Evolutionary conservation across 2,888 invertebrate genomes (phyloP).

Genomic region (Agrotis clavis): DNA sequence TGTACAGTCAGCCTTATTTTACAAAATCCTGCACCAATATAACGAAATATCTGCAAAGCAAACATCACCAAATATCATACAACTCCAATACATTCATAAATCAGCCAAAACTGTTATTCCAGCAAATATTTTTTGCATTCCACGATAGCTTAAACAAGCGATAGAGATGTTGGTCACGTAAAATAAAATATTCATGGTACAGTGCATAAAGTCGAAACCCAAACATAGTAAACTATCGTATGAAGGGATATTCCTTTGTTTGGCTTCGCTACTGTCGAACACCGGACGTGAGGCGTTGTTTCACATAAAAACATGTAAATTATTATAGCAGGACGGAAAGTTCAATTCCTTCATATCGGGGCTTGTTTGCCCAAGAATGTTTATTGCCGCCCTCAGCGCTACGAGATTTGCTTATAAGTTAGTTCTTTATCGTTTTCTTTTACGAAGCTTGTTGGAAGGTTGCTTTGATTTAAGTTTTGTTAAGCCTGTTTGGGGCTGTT

Average conservation of each 20-base stretch:
- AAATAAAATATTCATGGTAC: constrained; percentile 68
- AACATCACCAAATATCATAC: constrained; percentile 33
- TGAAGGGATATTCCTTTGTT: constrained; percentile 67
- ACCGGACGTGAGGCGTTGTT: constrained; percentile 56
- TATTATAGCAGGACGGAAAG: constrained; percentile 59
- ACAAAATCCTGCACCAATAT: constrained; percentile 1
- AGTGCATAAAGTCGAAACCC: constrained; percentile 65
- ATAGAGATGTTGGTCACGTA: constrained; percentile 69
- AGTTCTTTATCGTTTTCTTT: constrained; percentile 37
- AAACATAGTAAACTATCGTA: constrained; percentile 63
- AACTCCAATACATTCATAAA: constrained; percentile 54
- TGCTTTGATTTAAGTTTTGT: constrained; percentile 45
- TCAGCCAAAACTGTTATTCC: constrained; percentile 53
- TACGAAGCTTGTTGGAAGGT: constrained; percentile 8
- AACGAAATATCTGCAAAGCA: background rate
- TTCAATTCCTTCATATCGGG: constrained; percentile 61
- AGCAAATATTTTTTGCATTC: constrained; percentile 62
- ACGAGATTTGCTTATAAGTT: constrained; percentile 53
- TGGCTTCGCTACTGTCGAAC: constrained; percentile 56
- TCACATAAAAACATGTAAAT: constrained; percentile 66
- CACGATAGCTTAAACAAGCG: constrained; percentile 57
- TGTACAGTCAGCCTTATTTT: no score
- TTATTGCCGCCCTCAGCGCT: constrained; percentile 45
- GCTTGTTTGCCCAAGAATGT: constrained; percentile 48
- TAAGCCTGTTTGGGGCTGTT: constrained; percentile 23